Conservation (phyloP, 2,113 vertebrate genomes). For the Gallinago jamesoni region DNA sequence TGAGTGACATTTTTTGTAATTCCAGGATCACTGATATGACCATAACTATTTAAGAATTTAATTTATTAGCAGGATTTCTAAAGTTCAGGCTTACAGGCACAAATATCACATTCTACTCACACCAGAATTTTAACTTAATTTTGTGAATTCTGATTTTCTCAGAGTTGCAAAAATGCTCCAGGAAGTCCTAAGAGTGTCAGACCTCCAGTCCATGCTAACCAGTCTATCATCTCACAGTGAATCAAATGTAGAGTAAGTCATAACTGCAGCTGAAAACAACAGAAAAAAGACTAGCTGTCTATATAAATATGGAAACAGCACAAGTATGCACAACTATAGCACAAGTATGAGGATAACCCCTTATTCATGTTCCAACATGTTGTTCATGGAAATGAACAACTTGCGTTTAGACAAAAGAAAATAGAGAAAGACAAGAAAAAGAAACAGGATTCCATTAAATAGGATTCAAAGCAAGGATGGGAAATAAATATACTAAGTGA, state of each 20-base stretch:
- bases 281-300: neutral
- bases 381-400: neutral
- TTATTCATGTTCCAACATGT: neutral
- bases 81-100: neutral
- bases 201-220: neutral
- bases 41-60: neutral
- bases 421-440: neutral
- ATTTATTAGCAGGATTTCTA: neutral
- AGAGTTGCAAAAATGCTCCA: neutral
- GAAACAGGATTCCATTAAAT: neutral
- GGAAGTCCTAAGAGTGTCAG: neutral
- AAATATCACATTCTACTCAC: neutral
- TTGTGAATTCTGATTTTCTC: neutral
- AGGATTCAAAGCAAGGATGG: neutral
- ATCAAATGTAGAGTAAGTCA: neutral
- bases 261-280: neutral
- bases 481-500: neutral
- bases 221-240: neutral
- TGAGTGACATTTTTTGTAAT: neutral
- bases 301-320: neutral
- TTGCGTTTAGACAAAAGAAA: neutral
- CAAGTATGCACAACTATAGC: too few species aligned
- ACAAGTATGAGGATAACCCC: neutral
- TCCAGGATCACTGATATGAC: neutral
- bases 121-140: neutral